Conservation (phyloP, 2,797 vertebrate species). For the Tenualosa ilisha region DNA sequence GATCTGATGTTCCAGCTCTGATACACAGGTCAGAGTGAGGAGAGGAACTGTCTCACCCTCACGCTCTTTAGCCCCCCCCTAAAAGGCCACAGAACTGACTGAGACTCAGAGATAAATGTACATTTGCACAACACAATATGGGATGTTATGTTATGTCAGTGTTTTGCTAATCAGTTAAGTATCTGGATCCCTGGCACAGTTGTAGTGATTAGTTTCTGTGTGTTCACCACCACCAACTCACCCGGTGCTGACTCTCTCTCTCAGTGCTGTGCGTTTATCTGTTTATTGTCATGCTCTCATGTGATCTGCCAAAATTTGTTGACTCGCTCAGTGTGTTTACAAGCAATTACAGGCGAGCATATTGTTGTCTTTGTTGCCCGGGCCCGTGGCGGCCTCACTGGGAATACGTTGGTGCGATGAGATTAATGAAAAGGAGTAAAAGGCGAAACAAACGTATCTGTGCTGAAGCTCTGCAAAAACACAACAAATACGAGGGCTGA, state of each 20-base stretch:
- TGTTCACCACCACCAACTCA: background rate
- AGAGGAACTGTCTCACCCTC: background rate
- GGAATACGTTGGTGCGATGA: constrained; percentile 2
- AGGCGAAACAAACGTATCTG: background rate
- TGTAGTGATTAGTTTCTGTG: background rate
- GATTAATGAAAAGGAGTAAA: constrained; percentile 10
- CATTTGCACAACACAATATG: background rate
- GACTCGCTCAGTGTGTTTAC: constrained; percentile 15
- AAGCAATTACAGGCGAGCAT: constrained; percentile 23
- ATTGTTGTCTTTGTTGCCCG: constrained; percentile 13
- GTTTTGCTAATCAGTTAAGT: background rate
- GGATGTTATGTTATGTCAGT: background rate
- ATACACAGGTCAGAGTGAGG: background rate
- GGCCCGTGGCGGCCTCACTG: background rate
- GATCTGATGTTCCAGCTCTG: constrained; percentile 5
- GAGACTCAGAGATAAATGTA: background rate
- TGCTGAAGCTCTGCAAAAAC: background rate
- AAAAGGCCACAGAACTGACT: background rate
- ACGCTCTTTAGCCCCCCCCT: background rate
- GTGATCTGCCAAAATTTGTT: constrained; percentile 17
- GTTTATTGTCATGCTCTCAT: constrained; percentile 9
- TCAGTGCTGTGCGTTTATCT: background rate
- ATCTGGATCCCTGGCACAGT: background rate
- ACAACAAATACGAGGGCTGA: background rate
- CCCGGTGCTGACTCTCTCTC: background rate